These are phyloP conservation scores for Zaprionus kolodkinae DNA, from an alignment of 1,140 invertebrate genomes.

Conservation along the genomic window DNA sequence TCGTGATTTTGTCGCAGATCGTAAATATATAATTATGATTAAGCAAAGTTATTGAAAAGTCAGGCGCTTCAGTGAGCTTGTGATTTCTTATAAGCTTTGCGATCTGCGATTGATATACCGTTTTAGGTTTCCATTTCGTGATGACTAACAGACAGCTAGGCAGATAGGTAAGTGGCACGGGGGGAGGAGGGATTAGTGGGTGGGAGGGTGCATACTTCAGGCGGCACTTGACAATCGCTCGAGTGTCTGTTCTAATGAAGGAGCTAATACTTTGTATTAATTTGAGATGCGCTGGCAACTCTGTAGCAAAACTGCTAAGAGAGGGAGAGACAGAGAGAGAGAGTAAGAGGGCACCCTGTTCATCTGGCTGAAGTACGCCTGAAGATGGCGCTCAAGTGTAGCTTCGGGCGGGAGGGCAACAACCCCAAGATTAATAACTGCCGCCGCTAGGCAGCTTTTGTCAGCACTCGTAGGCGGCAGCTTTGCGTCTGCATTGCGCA, in stretches of 20 bases:
- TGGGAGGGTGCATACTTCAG: neutral
- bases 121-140: conserved; percentile 8
- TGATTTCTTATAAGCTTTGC: neutral
- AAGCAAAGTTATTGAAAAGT: conserved; percentile 34
- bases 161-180: neutral
- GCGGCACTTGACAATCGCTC: conserved; percentile 8
- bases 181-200: neutral
- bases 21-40: conserved; percentile 57
- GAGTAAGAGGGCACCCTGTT: neutral
- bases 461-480: neutral
- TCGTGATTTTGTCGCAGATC: conserved; percentile 43
- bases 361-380: neutral
- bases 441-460: too few relatives aligned
- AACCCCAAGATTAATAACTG: neutral
- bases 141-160: neutral
- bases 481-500: neutral
- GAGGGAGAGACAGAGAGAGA: neutral
- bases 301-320: neutral
- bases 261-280: neutral
- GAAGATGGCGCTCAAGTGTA: conserved; percentile 1
- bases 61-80: conserved; percentile 11
- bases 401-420: neutral
- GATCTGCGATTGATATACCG: neutral
- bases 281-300: conserved; percentile 3
- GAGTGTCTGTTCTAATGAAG: neutral